phyloP scores from a whole-genome alignment of 2,888 invertebrate genomes.

The Megamerina dolium region DNA sequence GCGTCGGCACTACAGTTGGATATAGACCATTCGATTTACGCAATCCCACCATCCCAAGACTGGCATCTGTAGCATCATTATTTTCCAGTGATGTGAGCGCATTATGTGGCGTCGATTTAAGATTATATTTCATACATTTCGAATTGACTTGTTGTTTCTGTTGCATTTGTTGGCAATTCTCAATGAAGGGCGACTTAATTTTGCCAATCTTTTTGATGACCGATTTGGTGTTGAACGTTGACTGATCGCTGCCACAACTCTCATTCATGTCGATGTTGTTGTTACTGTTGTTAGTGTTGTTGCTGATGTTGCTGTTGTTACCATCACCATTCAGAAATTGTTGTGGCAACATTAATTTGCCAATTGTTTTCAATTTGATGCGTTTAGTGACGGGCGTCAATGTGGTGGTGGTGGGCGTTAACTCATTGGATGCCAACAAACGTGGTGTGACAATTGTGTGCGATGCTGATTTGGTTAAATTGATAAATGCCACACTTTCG shows the following conservation, averaged over 20 bases:
- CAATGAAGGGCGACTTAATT: conserved; percentile 45
- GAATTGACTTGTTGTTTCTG: conserved; percentile 17
- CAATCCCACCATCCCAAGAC: conserved; percentile 23
- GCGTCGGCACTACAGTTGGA: too few relatives aligned
- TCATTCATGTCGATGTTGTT: conserved; percentile 3
- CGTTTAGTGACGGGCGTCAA: conserved; percentile 28
- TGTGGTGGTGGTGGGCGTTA: conserved; percentile 13
- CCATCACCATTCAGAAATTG: conserved; percentile 37
- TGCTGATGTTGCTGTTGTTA: conserved; percentile 27
- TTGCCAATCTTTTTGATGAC: conserved; percentile 39
- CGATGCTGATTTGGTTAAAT: conserved; percentile 19
- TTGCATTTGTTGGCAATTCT: conserved; percentile 33
- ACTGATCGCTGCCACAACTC: background rate
- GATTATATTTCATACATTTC: conserved; percentile 27
- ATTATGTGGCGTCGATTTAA: conserved; percentile 20
- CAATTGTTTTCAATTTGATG: conserved; percentile 37
- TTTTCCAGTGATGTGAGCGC: conserved; percentile 22
- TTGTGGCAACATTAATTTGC: conserved; percentile 41
- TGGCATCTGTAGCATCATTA: conserved; percentile 23
- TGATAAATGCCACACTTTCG: conserved; percentile 11
- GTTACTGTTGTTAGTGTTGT: conserved; percentile 18
- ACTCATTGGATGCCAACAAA: background rate
- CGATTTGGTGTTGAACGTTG: conserved; percentile 1
- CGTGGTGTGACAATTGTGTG: conserved; percentile 6
- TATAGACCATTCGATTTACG: conserved; percentile 29